Conservation (phyloP, 2,888 invertebrate species). For the Myopa tessellatipennis region DNA sequence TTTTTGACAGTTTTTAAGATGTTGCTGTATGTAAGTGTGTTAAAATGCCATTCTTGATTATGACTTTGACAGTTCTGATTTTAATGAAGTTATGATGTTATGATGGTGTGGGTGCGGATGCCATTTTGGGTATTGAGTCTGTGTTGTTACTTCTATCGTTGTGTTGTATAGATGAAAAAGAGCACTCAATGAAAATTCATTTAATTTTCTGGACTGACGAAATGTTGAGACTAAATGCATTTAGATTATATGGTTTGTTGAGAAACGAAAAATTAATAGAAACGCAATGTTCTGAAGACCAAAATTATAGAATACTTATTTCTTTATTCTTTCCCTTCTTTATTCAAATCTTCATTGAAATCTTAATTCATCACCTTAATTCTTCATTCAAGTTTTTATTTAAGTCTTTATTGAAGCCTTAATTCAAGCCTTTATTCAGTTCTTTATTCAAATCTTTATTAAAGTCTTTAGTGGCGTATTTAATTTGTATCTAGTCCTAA, state of each 20-base stretch:
- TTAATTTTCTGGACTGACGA: too few relatives aligned
- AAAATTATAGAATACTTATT: too few relatives aligned
- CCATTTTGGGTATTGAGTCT: conserved; percentile 1
- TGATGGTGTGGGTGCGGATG: neutral
- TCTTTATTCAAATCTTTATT: too few relatives aligned
- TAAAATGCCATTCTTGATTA: conserved; percentile 45
- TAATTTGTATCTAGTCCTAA: too few relatives aligned
- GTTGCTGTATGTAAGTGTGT: conserved; percentile 43
- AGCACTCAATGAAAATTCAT: too few relatives aligned
- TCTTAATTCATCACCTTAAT: too few relatives aligned
- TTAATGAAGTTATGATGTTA: conserved; percentile 38
- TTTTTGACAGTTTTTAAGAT: conserved; percentile 64
- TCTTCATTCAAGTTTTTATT: too few relatives aligned
- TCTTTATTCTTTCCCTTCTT: neutral
- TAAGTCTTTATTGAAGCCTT: too few relatives aligned
- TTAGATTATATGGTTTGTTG: neutral
- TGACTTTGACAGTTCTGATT: conserved; percentile 44
- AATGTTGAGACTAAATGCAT: too few relatives aligned
- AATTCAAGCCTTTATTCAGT: too few relatives aligned
- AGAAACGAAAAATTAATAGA: neutral
- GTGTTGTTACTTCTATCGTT: neutral
- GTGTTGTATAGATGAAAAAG: too few relatives aligned
- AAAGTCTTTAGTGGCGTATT: too few relatives aligned
- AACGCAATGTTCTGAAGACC: neutral
- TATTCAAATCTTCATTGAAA: neutral